Evolutionary conservation across 2,888 invertebrate species (phyloP), one percentile per base, ranked within the genome.

Genomic region (Hypolimnas misippus): DNA sequence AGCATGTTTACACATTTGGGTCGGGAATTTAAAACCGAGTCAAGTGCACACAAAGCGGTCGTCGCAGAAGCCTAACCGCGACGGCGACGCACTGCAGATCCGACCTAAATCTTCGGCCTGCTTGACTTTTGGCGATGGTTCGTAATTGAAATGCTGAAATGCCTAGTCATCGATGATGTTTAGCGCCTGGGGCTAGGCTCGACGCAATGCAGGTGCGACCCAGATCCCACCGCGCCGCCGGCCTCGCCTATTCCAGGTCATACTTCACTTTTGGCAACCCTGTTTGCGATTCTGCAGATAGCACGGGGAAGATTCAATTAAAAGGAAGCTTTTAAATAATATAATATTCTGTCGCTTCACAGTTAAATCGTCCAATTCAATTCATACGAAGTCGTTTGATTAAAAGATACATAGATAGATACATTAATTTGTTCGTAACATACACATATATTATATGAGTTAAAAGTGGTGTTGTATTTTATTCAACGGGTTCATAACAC

Each of bases 171-270:
- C 31, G 55, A 14, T 16, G 46, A 56, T 19, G 25, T 31, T 46
- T 56, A n/a, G 31, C 46, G 33, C 2, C 7, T 31, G 31, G 40
- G 21, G 19, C 31, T 29, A 40, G 10, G 33, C 8, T 17, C 51
- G 61, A 25, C 83, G 89, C 89, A 89, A 70, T 89, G 89, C 89
- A 88, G 89, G 86, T 83, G 84, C 86, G 88, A 82, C 89, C 87
- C 82, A 85, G 78, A 82, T 87, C 17, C 42, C 10, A 17, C 6
- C 17, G 42, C 72, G 44, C 19, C 31, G 58, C n/a, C n/a, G n/a
- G 52, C 52, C 58, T 46, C 46, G 46, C 4, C 31, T 31, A 16
- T 29, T 16, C 52, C 35, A 16, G 35, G 33, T 17, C 52, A 33
- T 35, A 14, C 16, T 38, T 16, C 52, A 19, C 12, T 53, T 53